These are phyloP conservation scores for Polyommatus icarus DNA, from an alignment of 2,888 invertebrate genomes.

Conservation along the genomic window DNA sequence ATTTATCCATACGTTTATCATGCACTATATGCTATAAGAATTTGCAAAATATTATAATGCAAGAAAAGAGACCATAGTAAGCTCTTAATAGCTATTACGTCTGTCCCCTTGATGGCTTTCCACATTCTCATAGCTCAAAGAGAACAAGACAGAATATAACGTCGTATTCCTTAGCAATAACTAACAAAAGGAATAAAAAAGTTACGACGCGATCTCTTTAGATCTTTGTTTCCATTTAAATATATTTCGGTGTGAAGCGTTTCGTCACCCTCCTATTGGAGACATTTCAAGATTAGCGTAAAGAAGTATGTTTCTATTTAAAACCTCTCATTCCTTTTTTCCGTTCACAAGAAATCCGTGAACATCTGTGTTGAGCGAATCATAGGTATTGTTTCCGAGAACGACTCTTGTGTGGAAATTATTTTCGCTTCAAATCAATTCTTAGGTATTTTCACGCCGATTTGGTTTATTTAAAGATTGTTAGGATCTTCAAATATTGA, in stretches of 20 bases:
- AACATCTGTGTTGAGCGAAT: slow-evolving; percentile 24
- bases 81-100: not conserved
- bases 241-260: slow-evolving; percentile 53
- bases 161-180: not conserved
- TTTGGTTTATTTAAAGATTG: not conserved
- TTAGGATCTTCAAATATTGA: not conserved
- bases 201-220: slow-evolving; percentile 32
- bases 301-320: slow-evolving; percentile 69
- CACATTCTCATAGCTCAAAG: not conserved
- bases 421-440: slow-evolving; percentile 17
- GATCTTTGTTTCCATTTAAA: slow-evolving; percentile 48
- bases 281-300: slow-evolving; percentile 61
- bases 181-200: slow-evolving; percentile 33
- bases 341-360: slow-evolving; percentile 23
- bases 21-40: too few relatives aligned
- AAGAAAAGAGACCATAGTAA: not conserved
- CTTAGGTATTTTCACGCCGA: not conserved
- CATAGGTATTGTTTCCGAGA: slow-evolving; percentile 27
- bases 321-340: slow-evolving; percentile 49
- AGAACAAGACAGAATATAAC: not conserved
- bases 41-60: too few relatives aligned
- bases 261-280: slow-evolving; percentile 55
- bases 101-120: not conserved
- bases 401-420: slow-evolving; percentile 15
- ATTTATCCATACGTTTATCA: too few relatives aligned